phyloP scores from a whole-genome alignment of 1,140 invertebrate species.

The Theocolax elegans region DNA sequence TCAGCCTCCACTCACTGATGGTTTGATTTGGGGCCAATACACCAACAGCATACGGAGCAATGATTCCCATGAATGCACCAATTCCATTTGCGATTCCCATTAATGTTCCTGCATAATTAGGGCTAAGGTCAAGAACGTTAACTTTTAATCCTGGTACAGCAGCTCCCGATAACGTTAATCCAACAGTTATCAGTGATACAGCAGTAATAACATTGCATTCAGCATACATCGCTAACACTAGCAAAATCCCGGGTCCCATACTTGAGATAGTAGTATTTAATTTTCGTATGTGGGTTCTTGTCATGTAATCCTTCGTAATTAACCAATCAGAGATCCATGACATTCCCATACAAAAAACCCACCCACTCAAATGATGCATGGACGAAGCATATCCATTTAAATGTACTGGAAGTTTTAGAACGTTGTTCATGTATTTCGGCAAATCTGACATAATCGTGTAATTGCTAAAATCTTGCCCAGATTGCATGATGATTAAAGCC shows the following conservation, averaged over 20 bases:
- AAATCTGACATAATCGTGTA: slow-evolving; percentile 86
- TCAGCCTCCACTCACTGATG: slow-evolving; percentile 24
- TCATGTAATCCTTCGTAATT: slow-evolving; percentile 66
- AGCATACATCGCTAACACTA: slow-evolving; percentile 18
- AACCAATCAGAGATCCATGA: slow-evolving; percentile 71
- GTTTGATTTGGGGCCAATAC: slow-evolving; percentile 56
- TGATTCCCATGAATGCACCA: slow-evolving; percentile 73
- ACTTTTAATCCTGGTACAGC: slow-evolving; percentile 79
- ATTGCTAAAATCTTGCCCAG: slow-evolving; percentile 73
- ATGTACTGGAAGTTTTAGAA: slow-evolving; percentile 81
- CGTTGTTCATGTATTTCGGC: slow-evolving; percentile 84
- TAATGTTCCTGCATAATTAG: slow-evolving; percentile 77
- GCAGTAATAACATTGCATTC: slow-evolving; percentile 55
- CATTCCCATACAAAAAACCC: slow-evolving; percentile 70
- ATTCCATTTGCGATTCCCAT: slow-evolving; percentile 73
- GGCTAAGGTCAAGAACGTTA: slow-evolving; percentile 76
- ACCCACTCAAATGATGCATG: slow-evolving; percentile 49
- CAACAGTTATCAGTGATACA: slow-evolving; percentile 74
- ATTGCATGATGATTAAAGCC: slow-evolving; percentile 70
- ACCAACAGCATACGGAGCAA: slow-evolving; percentile 78
- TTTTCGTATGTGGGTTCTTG: slow-evolving; percentile 66
- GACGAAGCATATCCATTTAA: slow-evolving; percentile 72
- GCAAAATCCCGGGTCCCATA: neutral
- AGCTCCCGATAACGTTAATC: slow-evolving; percentile 77
- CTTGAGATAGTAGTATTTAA: slow-evolving; percentile 17